phyloP scores from a whole-genome alignment of 2,113 vertebrate genomes.

The Coryphaenoides rupestris region DNA sequence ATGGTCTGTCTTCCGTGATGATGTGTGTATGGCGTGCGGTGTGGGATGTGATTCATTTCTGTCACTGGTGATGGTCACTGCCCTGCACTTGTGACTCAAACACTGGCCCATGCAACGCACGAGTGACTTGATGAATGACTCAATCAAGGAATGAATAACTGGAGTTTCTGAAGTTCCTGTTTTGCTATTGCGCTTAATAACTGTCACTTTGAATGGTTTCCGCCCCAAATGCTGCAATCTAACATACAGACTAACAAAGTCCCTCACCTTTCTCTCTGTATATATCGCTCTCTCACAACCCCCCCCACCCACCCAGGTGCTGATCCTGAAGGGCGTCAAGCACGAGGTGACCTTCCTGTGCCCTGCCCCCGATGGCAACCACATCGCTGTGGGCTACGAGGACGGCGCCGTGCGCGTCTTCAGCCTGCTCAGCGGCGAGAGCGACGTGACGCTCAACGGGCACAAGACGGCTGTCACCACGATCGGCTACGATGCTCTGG shows the following conservation, averaged over 20 bases:
- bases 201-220: no score
- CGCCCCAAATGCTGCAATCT: no score
- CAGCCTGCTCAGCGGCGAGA: slow-evolving; percentile 85
- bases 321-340: slow-evolving; percentile 89
- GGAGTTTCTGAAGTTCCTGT: no score
- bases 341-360: slow-evolving; percentile 88
- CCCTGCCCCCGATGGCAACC: slow-evolving; percentile 85
- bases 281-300: not conserved
- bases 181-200: no score
- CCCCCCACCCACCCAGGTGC: slow-evolving; percentile 71
- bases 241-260: no score
- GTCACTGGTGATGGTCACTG: not conserved
- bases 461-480: slow-evolving; percentile 87
- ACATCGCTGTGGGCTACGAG: slow-evolving; percentile 91
- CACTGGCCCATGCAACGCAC: no score
- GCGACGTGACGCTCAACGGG: slow-evolving; percentile 85
- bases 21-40: no score
- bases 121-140: no score
- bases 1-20: no score
- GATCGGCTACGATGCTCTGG: slow-evolving; percentile 84
- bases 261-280: not conserved
- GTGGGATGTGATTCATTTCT: no score
- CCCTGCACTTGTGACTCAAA: not conserved
- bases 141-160: no score
- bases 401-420: slow-evolving; percentile 88